Percentiles rank a stretch among this genome's conserved stretches.
These are phyloP conservation scores for Lamprologus speciosus DNA, from an alignment of 2,113 vertebrate genomes.

Conservation along the genomic window DNA sequence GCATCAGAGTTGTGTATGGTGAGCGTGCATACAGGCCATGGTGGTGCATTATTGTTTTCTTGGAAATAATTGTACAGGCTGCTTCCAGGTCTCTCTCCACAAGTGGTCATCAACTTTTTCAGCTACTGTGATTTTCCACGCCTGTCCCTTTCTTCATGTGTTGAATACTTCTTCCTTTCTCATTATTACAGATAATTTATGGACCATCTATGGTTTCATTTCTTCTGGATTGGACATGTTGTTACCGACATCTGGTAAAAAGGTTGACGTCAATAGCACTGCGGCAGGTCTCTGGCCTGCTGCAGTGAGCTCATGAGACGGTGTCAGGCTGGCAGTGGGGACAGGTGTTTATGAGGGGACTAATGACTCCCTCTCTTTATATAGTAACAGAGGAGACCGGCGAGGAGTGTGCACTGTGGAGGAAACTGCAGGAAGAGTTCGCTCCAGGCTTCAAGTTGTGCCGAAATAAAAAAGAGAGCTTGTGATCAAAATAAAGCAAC, in stretches of 20 bases:
- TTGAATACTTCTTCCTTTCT: not conserved
- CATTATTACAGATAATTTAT: not conserved
- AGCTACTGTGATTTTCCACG: not conserved
- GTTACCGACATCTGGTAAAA: not conserved
- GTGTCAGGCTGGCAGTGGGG: not conserved
- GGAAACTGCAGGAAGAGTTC: not conserved
- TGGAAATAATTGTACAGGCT: not conserved
- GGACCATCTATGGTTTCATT: not conserved
- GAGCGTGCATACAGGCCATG: not conserved
- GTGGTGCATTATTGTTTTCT: not conserved
- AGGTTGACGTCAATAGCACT: not conserved
- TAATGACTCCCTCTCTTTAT: not conserved
- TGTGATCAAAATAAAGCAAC: not conserved
- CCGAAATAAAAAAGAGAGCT: not conserved
- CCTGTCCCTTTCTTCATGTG: not conserved
- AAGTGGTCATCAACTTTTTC: not conserved
- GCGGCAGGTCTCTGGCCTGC: not conserved
- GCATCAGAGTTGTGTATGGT: not conserved
- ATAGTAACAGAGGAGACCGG: not conserved
- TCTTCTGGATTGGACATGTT: not conserved
- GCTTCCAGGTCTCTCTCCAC: not conserved
- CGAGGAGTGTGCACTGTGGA: not conserved
- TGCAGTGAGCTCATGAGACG: not conserved
- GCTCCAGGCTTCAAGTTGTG: not conserved
- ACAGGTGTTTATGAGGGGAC: not conserved